Conservation (phyloP, 2,113 vertebrate species). For the Anser cygnoides region DNA sequence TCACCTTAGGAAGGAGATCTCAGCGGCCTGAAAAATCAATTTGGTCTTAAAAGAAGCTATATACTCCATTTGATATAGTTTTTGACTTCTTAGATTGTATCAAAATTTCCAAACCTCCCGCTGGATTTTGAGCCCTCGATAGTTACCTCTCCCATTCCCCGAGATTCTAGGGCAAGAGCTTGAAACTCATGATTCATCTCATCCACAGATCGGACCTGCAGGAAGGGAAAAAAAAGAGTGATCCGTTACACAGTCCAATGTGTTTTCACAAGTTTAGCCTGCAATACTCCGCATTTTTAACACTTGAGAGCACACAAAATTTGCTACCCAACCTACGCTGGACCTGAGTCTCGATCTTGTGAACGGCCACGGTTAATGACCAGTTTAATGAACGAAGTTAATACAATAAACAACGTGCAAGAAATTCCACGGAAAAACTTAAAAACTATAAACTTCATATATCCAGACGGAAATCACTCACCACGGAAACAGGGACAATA, state of each 20-base stretch:
- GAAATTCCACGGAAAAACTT: not conserved
- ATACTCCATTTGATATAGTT: not conserved
- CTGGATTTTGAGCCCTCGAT: not conserved
- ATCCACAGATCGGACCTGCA: conserved; percentile 90
- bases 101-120: not conserved
- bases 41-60: not conserved
- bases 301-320: not conserved
- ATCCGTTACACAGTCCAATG: not conserved
- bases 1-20: not conserved
- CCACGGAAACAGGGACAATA: not conserved
- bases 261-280: not conserved
- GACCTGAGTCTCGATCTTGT: not conserved
- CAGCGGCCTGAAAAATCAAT: not conserved
- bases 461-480: not conserved
- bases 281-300: not conserved
- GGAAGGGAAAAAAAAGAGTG: not conserved
- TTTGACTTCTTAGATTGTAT: not conserved
- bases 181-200: conserved; percentile 99
- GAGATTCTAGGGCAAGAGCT: conserved; percentile 97
- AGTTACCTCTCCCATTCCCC: conserved; percentile 98
- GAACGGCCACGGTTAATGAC: not conserved
- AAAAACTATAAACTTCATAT: not conserved
- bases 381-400: not conserved
- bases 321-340: not conserved
- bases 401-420: not conserved